Conservation (phyloP, 2,888 invertebrate species). For the Coleophora deauratella region DNA sequence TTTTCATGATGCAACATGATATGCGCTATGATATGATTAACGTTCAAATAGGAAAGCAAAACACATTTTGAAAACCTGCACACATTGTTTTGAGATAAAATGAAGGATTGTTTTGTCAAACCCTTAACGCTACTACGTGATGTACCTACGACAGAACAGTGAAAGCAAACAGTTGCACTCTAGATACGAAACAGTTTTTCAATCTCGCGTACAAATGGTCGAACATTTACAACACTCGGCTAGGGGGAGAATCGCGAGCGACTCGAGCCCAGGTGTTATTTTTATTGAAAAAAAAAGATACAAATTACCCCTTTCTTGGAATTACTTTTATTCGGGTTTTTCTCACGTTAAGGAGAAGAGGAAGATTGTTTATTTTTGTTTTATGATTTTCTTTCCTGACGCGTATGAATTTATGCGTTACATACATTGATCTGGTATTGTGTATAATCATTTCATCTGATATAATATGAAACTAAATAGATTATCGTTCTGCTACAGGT, state of each 20-base stretch:
- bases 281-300: constrained; percentile 69
- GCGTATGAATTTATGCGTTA: too few relatives aligned
- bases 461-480: too few relatives aligned
- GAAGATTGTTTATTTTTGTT: too few relatives aligned
- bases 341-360: background rate
- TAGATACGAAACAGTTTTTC: constrained; percentile 59
- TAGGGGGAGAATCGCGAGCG: constrained; percentile 54
- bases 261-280: constrained; percentile 58
- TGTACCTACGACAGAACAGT: constrained; percentile 8
- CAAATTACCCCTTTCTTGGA: constrained; percentile 58
- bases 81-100: too few relatives aligned
- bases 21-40: too few relatives aligned
- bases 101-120: background rate
- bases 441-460: too few relatives aligned
- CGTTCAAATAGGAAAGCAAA: too few relatives aligned
- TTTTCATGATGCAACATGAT: too few relatives aligned
- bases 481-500: too few relatives aligned
- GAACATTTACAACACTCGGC: constrained; percentile 65
- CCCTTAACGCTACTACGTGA: constrained; percentile 7
- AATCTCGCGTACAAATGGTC: constrained; percentile 64
- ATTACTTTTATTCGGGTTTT: background rate
- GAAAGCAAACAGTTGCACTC: constrained; percentile 44
- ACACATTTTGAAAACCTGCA: too few relatives aligned
- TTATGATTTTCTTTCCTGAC: too few relatives aligned
- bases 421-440: too few relatives aligned